Evolutionary conservation across 2,113 vertebrate genomes (phyloP).

Genomic region (Alligator sinensis): DNA sequence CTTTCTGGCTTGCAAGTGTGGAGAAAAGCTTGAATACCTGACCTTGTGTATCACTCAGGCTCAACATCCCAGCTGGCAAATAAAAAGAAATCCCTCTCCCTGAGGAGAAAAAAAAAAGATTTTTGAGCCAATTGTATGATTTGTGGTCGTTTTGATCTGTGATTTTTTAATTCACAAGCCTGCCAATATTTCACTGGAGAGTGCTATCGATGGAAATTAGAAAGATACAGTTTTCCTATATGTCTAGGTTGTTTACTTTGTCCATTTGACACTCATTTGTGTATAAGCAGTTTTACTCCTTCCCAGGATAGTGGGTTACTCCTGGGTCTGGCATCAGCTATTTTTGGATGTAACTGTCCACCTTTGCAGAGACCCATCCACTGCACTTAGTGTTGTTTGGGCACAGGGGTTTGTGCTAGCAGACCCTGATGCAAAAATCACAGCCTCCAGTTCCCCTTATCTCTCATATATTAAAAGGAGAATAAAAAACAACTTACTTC

Average conservation of each 20-base stretch:
- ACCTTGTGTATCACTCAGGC: not conserved
- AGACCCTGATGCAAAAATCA: not conserved
- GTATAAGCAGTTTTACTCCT: not conserved
- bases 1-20: not conserved
- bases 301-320: not conserved
- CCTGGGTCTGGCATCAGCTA: not conserved
- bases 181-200: not conserved
- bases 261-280: not conserved
- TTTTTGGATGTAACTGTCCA: not conserved
- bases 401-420: fast-evolving
- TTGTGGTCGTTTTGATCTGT: fast-evolving
- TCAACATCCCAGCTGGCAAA: not conserved
- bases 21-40: not conserved
- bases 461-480: not conserved
- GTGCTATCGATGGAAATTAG: not conserved
- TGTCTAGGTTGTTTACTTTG: not conserved
- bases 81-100: not conserved
- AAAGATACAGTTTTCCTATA: not conserved
- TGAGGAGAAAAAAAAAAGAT: not conserved
- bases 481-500: not conserved
- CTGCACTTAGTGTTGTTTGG: not conserved
- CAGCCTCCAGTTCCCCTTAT: not conserved
- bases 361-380: not conserved
- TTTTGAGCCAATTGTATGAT: not conserved
- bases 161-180: not conserved